phyloP scores from a whole-genome alignment of 1,140 invertebrate genomes.

The Meteorus sp. region DNA sequence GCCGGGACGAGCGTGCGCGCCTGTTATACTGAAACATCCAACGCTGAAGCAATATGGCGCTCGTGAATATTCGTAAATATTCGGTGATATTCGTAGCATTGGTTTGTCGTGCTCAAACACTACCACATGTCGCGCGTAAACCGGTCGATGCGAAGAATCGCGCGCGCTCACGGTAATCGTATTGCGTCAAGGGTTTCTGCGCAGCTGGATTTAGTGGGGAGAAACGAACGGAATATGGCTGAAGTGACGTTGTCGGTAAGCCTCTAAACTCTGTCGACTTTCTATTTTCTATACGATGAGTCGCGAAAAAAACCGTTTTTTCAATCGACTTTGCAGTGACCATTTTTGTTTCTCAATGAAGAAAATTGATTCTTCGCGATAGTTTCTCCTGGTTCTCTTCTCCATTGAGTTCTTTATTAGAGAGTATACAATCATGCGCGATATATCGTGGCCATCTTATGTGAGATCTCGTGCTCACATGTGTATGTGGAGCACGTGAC shows the following conservation, averaged over 20 bases:
- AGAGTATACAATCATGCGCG: constrained; percentile 2
- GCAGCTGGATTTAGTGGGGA: constrained; percentile 21
- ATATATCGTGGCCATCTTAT: constrained; percentile 14
- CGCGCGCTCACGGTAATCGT: not conserved
- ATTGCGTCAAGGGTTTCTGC: constrained; percentile 30
- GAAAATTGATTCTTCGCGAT: not conserved
- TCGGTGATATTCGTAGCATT: not conserved
- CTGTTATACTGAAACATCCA: constrained; percentile 31
- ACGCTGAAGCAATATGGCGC: constrained; percentile 43
- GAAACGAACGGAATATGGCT: constrained; percentile 23
- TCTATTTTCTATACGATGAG: constrained; percentile 14
- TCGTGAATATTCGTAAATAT: constrained; percentile 4
- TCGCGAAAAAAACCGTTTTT: constrained; percentile 14
- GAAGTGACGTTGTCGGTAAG: constrained; percentile 15
- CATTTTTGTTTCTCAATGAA: not conserved
- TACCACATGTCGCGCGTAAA: constrained; percentile 25
- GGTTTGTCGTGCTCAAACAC: not conserved
- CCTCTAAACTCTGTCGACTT: constrained; percentile 3
- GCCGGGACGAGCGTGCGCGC: constrained; percentile 33
- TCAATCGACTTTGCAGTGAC: not conserved
- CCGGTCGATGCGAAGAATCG: constrained; percentile 36
- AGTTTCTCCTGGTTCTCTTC: not conserved
- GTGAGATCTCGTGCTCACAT: constrained; percentile 10
- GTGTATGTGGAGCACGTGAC: constrained; percentile 16
- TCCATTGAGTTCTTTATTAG: not conserved